Conservation (phyloP, 1,140 invertebrate genomes). For the Drosophila nikananu region DNA sequence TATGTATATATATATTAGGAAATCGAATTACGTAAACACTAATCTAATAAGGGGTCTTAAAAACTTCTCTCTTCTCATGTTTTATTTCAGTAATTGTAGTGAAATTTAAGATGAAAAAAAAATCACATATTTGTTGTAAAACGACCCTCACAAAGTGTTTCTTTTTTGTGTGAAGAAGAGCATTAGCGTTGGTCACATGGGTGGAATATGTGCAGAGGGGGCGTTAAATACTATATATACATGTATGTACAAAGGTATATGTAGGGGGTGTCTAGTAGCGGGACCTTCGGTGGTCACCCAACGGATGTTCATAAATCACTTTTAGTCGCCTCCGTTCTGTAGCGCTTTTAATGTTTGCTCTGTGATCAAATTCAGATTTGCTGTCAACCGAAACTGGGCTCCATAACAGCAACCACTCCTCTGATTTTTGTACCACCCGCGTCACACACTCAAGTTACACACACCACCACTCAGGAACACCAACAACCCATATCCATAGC, state of each 20-base stretch:
- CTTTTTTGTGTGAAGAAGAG: background rate
- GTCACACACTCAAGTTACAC: slow-evolving; percentile 45
- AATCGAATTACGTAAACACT: background rate
- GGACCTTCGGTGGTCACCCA: slow-evolving; percentile 40
- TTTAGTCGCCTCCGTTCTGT: slow-evolving; percentile 47
- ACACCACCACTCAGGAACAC: slow-evolving; percentile 7
- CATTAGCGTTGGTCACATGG: slow-evolving; percentile 20
- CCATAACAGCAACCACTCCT: slow-evolving; percentile 10
- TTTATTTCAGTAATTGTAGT: slow-evolving; percentile 33
- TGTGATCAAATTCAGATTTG: slow-evolving; percentile 77
- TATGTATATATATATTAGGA: background rate
- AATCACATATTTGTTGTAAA: slow-evolving; percentile 15
- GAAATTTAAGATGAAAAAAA: slow-evolving; percentile 48
- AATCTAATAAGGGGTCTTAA: background rate
- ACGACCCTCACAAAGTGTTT: slow-evolving; percentile 11
- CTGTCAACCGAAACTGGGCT: slow-evolving; percentile 72
- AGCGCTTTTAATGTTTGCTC: slow-evolving; percentile 71
- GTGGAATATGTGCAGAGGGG: slow-evolving; percentile 1
- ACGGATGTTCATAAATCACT: slow-evolving; percentile 72
- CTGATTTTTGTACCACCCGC: slow-evolving; percentile 4
- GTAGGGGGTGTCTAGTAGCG: slow-evolving; percentile 21
- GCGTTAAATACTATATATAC: background rate
- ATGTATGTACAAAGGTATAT: background rate
- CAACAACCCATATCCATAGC: slow-evolving; percentile 22
- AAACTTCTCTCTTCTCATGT: background rate